Conservation (phyloP, 2,888 invertebrate genomes). For the Chrysina gloriosa region DNA sequence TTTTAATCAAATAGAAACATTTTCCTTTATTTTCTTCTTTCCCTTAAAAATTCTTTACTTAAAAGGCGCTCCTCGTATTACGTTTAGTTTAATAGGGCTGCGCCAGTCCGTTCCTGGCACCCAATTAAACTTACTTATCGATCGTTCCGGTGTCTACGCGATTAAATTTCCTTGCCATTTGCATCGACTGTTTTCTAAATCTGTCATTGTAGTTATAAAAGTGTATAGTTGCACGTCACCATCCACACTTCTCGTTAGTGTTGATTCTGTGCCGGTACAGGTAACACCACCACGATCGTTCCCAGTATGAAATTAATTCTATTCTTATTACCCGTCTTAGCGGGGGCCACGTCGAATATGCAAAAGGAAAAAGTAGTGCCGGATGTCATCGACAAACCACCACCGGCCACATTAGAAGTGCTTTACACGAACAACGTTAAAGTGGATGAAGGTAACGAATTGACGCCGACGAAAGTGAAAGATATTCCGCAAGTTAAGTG, state of each 20-base stretch:
- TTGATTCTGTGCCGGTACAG: constrained; percentile 7
- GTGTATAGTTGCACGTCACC: not conserved
- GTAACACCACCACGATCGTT: constrained; percentile 26
- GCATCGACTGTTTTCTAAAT: not conserved
- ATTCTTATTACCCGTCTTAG: constrained; percentile 19
- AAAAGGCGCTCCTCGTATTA: too few relatives aligned
- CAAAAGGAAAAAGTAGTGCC: constrained; percentile 48
- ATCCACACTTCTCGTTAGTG: not conserved
- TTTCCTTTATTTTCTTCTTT: too few relatives aligned
- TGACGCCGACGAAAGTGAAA: constrained; percentile 56
- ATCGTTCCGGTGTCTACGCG: too few relatives aligned
- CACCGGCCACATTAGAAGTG: constrained; percentile 42
- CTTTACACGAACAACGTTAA: constrained; percentile 42
- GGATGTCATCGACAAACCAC: constrained; percentile 49
- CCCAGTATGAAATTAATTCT: constrained; percentile 10
- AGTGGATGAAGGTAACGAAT: constrained; percentile 53
- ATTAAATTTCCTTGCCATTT: too few relatives aligned
- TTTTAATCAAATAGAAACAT: too few relatives aligned
- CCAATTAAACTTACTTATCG: too few relatives aligned
- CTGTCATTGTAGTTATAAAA: not conserved
- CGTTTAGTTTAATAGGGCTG: too few relatives aligned
- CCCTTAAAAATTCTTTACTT: too few relatives aligned
- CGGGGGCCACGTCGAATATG: constrained; percentile 40
- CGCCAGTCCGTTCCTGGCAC: too few relatives aligned
- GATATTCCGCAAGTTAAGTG: constrained; percentile 57